A percentile compares a stretch with the other conserved stretches of the same genome.
These are phyloP conservation scores for Meiosimyza decipiens DNA, from an alignment of 2,888 invertebrate species.

Conservation along the genomic window DNA sequence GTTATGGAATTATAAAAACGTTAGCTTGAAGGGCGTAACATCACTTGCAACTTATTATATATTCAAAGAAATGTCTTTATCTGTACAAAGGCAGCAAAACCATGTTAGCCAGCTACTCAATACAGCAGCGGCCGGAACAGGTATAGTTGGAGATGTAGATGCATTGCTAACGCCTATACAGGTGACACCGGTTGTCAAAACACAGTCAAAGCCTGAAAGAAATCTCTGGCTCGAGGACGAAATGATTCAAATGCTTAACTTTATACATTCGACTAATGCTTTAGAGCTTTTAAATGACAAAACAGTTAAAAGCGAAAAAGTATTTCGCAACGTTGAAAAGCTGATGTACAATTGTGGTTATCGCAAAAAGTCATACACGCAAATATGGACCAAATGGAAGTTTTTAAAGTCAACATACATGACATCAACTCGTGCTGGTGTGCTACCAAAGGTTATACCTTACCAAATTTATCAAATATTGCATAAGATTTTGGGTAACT, in stretches of 20 bases:
- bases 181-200: conserved; percentile 7
- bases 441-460: conserved; percentile 61
- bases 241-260: conserved; percentile 61
- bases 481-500: conserved; percentile 54
- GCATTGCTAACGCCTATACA: conserved; percentile 55
- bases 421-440: conserved; percentile 61
- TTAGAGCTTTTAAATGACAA: conserved; percentile 61
- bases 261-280: conserved; percentile 61
- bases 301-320: conserved; percentile 62
- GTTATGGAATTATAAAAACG: not conserved
- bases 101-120: conserved; percentile 51
- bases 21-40: not conserved
- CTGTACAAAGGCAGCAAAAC: conserved; percentile 36
- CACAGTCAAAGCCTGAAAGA: conserved; percentile 53
- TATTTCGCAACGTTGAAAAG: conserved; percentile 61
- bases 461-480: conserved; percentile 57
- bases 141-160: conserved; percentile 56
- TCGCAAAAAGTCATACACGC: conserved; percentile 62
- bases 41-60: not conserved
- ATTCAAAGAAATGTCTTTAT: conserved; percentile 30
- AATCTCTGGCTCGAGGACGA: conserved; percentile 65
- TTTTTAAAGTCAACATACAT: conserved; percentile 66
- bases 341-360: conserved; percentile 61
- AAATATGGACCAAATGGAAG: conserved; percentile 67
- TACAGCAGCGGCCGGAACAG: conserved; percentile 52